Base-by-base conservation (phyloP, 2,888 invertebrate genomes). In the Cephus pygmeus region DNA sequence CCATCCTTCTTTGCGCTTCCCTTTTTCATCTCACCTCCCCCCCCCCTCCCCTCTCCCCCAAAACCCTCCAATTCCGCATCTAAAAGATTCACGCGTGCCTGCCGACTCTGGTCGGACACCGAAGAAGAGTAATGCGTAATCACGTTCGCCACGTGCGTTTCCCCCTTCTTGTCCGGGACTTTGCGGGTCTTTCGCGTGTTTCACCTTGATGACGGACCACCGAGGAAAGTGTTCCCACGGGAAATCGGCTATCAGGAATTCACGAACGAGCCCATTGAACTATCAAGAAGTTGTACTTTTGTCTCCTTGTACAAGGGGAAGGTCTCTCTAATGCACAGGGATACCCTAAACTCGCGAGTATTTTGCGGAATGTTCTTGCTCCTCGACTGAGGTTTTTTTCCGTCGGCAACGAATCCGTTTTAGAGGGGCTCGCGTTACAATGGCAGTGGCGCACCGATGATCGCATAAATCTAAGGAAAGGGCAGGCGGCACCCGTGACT, bases 401-500 rank as follows among this genome's bases (percentile, higher is more conserved):
- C 9, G 56, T 56, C 56, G 56, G 56, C 56, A 23, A 56, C 56
- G 77, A 35, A 75, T 79, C 75, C 77, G 79, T 82, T 82, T 82
- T 79, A 80, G 82, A 76, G 77, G 73, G 75, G 77, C 76, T 80
- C 79, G 78, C 80, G 83, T 81, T 75, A 78, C 81, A 81, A 81
- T 80, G 82, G 78, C 79, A 76, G 75, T 77, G 76, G 81, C 83
- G 82, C 86, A 83, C 85, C 87, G 86, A 87, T 89, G 85, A 88
- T 89, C 89, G 86, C 87, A 88, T 88, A 88, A 88, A 90, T 89
- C 83, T 80, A 80, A 74, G 69, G 40, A 75, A 73, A 40, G 56
- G 69, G 31, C 69, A 81, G 78, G 76, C 31, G 4, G 74, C 78
- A 78, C 79, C 30, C 40, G 34, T 12, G 56, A 56, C 56, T 56